Conservation (phyloP, 2,113 vertebrate genomes). For the Callithrix jacchus region DNA sequence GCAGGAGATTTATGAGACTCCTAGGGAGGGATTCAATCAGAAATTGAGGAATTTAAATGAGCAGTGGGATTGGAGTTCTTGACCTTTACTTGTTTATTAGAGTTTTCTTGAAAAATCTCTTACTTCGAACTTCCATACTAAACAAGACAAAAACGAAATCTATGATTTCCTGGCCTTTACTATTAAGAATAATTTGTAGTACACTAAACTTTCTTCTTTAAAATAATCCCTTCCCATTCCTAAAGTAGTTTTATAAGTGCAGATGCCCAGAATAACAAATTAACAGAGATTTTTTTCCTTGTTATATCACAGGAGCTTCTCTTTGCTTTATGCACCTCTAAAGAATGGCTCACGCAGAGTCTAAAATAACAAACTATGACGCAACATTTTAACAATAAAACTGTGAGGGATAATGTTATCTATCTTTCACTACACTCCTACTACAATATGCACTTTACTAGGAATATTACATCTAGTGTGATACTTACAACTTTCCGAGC, state of each 20-base stretch:
- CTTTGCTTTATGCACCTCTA: neutral
- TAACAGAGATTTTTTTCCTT: slow-evolving; percentile 51
- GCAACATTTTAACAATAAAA: slow-evolving; percentile 13
- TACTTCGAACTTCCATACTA: slow-evolving; percentile 39
- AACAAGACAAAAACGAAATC: slow-evolving; percentile 38
- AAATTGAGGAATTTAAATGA: slow-evolving; percentile 66
- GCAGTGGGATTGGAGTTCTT: slow-evolving; percentile 52
- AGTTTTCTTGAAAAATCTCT: slow-evolving; percentile 49
- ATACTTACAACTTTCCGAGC: neutral
- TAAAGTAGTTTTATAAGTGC: slow-evolving; percentile 41
- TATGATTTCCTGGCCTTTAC: slow-evolving; percentile 44
- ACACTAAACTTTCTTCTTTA: slow-evolving; percentile 13
- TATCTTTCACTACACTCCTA: neutral
- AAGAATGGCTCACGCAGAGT: neutral
- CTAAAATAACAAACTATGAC: slow-evolving; percentile 6
- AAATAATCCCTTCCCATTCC: slow-evolving; percentile 33
- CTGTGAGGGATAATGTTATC: neutral
- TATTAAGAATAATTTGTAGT: slow-evolving; percentile 58
- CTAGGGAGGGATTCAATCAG: slow-evolving; percentile 58
- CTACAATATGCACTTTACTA: neutral
- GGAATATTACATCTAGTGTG: neutral
- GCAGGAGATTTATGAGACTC: slow-evolving; percentile 65
- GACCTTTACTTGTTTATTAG: slow-evolving; percentile 64
- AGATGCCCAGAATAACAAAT: slow-evolving; percentile 37
- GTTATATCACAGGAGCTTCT: neutral